phyloP scores from a whole-genome alignment of 1,140 invertebrate genomes.

The Eulimnadia texana region DNA sequence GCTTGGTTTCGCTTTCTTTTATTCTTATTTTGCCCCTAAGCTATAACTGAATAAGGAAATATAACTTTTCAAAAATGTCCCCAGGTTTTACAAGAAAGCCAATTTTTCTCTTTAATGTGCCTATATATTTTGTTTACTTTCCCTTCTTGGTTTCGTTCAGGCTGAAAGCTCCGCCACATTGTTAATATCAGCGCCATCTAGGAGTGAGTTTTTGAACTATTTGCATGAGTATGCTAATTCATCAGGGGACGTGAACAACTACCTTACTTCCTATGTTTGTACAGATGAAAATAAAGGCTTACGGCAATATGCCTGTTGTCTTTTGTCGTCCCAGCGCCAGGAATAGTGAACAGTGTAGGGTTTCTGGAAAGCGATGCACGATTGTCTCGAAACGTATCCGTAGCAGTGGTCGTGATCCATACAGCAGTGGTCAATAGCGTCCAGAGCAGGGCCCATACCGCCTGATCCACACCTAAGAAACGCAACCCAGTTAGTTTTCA shows the following conservation, averaged over 20 bases:
- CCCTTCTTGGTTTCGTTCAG: no score
- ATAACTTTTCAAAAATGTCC: no score
- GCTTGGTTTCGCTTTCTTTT: neutral
- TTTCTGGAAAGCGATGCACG: conserved; percentile 9
- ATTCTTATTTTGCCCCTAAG: no score
- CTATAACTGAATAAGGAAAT: no score
- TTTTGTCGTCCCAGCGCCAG: conserved; percentile 12
- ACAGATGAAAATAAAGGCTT: neutral
- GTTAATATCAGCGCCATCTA: neutral
- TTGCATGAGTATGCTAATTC: neutral
- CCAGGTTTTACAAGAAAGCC: no score
- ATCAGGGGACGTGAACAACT: neutral
- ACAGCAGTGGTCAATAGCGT: conserved; percentile 12
- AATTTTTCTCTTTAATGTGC: no score
- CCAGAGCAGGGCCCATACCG: conserved; percentile 10
- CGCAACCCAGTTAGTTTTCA: neutral
- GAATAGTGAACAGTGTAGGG: conserved; percentile 12
- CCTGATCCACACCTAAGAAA: conserved; percentile 13
- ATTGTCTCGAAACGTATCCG: neutral
- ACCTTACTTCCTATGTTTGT: neutral
- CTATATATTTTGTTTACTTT: no score
- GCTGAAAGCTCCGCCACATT: no score
- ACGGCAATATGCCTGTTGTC: conserved; percentile 14
- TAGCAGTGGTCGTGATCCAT: conserved; percentile 14
- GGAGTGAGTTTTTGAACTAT: neutral